phyloP scores from a whole-genome alignment of 2,888 invertebrate species.

The Cistogaster globosa region DNA sequence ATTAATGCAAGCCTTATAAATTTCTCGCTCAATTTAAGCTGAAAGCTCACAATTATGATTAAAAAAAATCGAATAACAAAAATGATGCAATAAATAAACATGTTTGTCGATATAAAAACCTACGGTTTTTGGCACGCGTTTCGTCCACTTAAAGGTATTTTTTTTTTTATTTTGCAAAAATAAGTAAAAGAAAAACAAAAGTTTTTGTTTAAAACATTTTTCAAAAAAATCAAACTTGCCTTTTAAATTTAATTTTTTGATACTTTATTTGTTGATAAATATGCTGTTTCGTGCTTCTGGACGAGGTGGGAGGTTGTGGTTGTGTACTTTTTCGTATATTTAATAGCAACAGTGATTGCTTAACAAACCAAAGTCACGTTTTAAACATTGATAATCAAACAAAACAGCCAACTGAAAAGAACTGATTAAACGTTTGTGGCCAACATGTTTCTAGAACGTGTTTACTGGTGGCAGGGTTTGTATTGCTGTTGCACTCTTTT shows the following conservation, averaged over 20 bases:
- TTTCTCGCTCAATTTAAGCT: background rate
- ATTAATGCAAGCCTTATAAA: too few relatives aligned
- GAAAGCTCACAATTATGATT: background rate
- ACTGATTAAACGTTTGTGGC: constrained; percentile 44
- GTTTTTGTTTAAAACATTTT: constrained; percentile 4
- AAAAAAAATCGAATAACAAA: background rate
- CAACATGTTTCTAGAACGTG: constrained; percentile 60
- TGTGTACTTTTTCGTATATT: background rate
- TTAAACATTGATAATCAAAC: constrained; percentile 64
- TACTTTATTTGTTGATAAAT: constrained; percentile 2
- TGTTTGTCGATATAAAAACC: constrained; percentile 19
- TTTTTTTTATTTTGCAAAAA: constrained; percentile 18
- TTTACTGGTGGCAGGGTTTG: background rate
- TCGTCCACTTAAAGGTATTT: constrained; percentile 55
- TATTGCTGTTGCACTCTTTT: constrained; percentile 4
- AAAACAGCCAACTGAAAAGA: constrained; percentile 28
- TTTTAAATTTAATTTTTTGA: constrained; percentile 16
- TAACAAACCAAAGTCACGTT: constrained; percentile 70
- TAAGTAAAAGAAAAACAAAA: background rate
- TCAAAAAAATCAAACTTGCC: background rate
- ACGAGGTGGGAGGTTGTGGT: background rate
- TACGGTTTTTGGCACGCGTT: constrained; percentile 65
- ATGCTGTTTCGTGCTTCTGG: too few relatives aligned
- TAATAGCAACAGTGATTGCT: constrained; percentile 47
- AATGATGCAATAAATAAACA: constrained; percentile 25